Evolutionary conservation across 2,888 invertebrate genomes (phyloP), one percentile per base, ranked within the genome.

Genomic region (Byasa hedistus): DNA sequence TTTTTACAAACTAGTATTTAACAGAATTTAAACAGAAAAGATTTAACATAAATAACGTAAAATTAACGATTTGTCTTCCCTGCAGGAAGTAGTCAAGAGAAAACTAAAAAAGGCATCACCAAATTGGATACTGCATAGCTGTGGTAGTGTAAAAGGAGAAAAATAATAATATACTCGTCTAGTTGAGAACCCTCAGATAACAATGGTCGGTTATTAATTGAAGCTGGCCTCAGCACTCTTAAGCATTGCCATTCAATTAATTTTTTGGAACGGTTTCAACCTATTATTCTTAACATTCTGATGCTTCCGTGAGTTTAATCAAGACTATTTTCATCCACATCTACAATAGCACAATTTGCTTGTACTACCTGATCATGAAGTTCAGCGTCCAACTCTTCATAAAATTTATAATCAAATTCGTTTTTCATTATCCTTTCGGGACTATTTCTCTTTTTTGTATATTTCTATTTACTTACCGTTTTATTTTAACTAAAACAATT

Each of bases 151-250:
- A n/a, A 48, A 19, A n/a, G 48, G 7, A 48, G n/a, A 48, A 48
- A 44, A n/a, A 48, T n/a, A 44, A 44, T 44, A 39, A 15, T 39
- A 15, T 39, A 15, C 15, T 15, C 15, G 39, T 39, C 39, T 12
- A 39, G 39, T 12, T 39, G 15, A 15, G 15, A 39, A 39, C 39
- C 39, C n/a, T 22, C n/a, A 39, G 23, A n/a, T 36, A 55, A 22
- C 52, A 61, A 39, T 61, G 39, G 23, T 55, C 5, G 12, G 24
- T 22, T 22, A 21, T 24, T 61, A 61, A 55, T 55, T 61, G 39
- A 24, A 23, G 52, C 44, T 61, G 52, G 7, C 12, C 23, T 39
- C 32, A 15, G 27, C 27, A 15, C 51, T 17, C 27, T 56, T 27
- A 54, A 54, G 23, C 1, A 19, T 32, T 61, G 10, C 22, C 12